Evolutionary conservation across 2,113 vertebrate species (phyloP).

Genomic region (Callithrix jacchus): DNA sequence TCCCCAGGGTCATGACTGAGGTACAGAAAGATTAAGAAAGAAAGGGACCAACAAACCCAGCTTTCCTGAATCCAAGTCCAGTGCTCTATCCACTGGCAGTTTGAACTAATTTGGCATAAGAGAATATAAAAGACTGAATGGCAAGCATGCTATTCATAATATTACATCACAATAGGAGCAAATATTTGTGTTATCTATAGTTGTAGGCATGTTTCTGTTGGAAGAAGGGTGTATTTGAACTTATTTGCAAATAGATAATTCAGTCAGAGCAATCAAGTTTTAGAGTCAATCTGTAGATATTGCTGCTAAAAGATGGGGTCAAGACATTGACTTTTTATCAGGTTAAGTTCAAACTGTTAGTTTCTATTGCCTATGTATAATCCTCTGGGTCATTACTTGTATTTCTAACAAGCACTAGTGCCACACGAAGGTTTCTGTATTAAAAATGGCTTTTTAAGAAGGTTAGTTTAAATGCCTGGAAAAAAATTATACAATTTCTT

Average conservation of each 20-base stretch:
- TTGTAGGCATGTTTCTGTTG: not conserved
- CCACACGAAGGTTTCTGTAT: not conserved
- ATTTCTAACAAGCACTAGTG: not conserved
- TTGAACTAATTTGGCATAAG: not conserved
- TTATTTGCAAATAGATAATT: not conserved
- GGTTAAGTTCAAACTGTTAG: not conserved
- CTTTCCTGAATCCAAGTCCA: not conserved
- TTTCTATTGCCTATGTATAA: not conserved
- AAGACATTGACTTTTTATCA: not conserved
- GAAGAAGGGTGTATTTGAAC: not conserved
- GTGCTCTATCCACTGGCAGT: not conserved
- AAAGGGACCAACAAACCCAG: not conserved
- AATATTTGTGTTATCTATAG: not conserved
- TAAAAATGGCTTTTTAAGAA: not conserved
- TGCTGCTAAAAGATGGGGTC: not conserved
- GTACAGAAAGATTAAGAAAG: not conserved
- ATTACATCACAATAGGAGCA: not conserved
- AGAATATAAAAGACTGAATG: not conserved
- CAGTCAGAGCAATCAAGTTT: not conserved
- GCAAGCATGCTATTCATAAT: not conserved
- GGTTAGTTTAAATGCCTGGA: not conserved
- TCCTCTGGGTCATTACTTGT: not conserved
- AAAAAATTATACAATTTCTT: conserved; percentile 21
- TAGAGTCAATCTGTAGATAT: not conserved
- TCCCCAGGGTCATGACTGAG: not conserved